Conservation (phyloP, 2,888 invertebrate genomes). For the Drosophila borealis region DNA sequence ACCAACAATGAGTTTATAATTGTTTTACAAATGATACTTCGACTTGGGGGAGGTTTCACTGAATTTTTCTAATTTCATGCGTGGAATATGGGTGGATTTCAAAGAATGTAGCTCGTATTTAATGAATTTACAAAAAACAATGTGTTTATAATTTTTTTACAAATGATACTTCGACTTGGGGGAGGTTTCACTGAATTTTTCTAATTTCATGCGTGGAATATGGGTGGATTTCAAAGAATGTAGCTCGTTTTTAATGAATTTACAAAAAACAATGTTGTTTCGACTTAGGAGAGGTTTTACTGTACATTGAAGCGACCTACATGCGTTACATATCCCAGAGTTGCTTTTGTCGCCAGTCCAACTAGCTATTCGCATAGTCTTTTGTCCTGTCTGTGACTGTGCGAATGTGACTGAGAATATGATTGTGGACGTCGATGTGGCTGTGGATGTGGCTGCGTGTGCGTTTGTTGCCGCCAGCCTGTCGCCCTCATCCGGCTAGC, state of each 20-base stretch:
- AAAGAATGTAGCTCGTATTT: too few species aligned
- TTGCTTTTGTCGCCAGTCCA: constrained; percentile 49
- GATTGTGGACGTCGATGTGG: constrained; percentile 22
- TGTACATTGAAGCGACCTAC: constrained; percentile 9
- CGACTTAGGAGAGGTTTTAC: background rate
- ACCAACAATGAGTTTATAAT: too few species aligned
- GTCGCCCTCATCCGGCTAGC: constrained; percentile 64
- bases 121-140: too few species aligned
- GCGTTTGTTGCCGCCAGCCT: constrained; percentile 52
- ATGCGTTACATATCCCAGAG: constrained; percentile 44
- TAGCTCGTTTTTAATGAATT: too few species aligned
- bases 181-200: background rate
- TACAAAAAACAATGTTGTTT: background rate
- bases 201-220: too few species aligned
- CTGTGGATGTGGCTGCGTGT: constrained; percentile 34
- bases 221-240: too few species aligned
- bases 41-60: background rate
- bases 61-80: background rate
- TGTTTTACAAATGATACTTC: background rate
- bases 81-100: too few species aligned
- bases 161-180: background rate
- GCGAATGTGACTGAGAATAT: constrained; percentile 6
- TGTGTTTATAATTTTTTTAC: background rate
- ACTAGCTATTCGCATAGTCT: constrained; percentile 40
- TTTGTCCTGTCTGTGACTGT: constrained; percentile 43